These are phyloP conservation scores for Poecilia latipinna DNA, from an alignment of 2,113 vertebrate genomes.

Conservation along the genomic window DNA sequence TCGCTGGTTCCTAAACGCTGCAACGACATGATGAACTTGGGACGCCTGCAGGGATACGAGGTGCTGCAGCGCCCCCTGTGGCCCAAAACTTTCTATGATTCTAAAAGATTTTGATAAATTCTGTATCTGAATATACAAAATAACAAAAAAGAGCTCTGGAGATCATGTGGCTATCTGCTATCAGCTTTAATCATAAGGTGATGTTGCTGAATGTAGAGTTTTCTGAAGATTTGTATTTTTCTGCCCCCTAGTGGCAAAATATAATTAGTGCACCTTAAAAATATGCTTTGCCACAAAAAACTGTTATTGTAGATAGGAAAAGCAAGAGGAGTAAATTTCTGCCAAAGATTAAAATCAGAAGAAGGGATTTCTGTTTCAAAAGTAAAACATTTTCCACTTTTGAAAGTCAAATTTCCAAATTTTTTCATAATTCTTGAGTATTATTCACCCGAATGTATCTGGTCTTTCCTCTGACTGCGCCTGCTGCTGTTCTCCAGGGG, in stretches of 20 bases:
- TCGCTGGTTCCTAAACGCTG: conserved; percentile 97
- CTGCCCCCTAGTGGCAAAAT: not conserved
- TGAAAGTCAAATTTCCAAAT: too few relatives aligned
- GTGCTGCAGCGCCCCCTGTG: conserved; percentile 64
- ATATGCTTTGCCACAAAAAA: not conserved
- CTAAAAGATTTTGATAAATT: not conserved
- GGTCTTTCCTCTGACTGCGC: not conserved
- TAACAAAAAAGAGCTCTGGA: not conserved
- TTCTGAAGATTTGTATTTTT: not conserved
- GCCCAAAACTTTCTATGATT: not conserved
- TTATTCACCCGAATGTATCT: not conserved
- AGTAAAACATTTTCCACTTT: too few relatives aligned
- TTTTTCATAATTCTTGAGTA: not conserved
- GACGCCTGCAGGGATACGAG: conserved; percentile 97
- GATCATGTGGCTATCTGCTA: not conserved
- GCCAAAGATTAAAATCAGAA: too few relatives aligned
- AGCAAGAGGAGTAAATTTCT: too few relatives aligned
- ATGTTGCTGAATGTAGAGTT: not conserved
- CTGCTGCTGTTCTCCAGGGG: conserved; percentile 78
- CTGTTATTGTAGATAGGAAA: too few relatives aligned
- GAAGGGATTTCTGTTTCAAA: too few relatives aligned
- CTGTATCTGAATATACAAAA: not conserved
- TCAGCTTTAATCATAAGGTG: not conserved
- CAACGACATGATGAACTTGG: conserved; percentile 99
- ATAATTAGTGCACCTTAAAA: not conserved